Evolutionary conservation across 2,113 vertebrate species (phyloP), one percentile per base, ranked within the genome.

Genomic region (Brienomyrus brachyistius): DNA sequence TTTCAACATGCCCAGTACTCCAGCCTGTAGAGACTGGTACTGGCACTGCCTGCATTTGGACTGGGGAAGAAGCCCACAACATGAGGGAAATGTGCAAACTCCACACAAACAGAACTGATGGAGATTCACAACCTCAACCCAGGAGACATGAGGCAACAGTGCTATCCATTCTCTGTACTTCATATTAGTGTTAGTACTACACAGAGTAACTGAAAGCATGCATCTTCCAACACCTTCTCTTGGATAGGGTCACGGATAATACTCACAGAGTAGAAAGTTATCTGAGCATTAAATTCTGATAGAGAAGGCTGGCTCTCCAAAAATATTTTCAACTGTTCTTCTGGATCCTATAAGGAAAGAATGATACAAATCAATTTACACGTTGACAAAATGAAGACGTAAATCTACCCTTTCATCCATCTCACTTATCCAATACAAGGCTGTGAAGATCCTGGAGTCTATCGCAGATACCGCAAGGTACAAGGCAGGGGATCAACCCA

Each of bases 211-310:
- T 80, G 35, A 80, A 80, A 80, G 43, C 17, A 43, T 19, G 13
- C 15, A 19, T 43, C 35, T 80, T 43, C 31, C 13, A 77, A 74
- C 11, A 80, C 35, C 35, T 80, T 43, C 17, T 43, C 35, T 40
- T 83, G 15, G 2, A n/a, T 21, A 83, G 21, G 45, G 45, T 43
- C 40, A 56, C 23, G 43, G 80, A 45, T 9, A 27, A 92, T 92
- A 94, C 97, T 95, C 95, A 97, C 97, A 27, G 95, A 95, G 93
- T 97, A 97, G 88, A 92, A 92, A 35, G 89, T 93, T 85, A 97
- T 95, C 91, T 97, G 95, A 90, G 91, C 89, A 91, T 94, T 95
- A 94, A 97, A 97, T 92, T 97, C 96, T 5, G 94, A 91, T 77
- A 95, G 94, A 1, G 95, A 95, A 84, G 96, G 96, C 19, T 94